Base-by-base conservation (phyloP, 2,888 invertebrate species). In the Lepidochitona cinerea region DNA sequence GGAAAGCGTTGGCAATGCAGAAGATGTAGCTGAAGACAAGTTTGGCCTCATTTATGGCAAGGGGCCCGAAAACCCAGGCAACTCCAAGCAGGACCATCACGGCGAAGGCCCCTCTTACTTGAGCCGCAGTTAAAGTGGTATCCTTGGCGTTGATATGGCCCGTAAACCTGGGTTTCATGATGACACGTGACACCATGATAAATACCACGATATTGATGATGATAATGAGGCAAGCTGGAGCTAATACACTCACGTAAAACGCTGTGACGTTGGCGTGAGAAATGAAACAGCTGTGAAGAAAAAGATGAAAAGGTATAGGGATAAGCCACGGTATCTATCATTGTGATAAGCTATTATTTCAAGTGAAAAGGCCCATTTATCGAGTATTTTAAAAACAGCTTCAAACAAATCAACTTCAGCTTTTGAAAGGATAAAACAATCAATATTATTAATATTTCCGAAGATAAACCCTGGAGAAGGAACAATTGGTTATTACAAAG, bases 191-290 rank as follows among this genome's bases (percentile, higher is more conserved):
- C 54, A 87, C 86, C 81, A 91, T 81, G 37, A 90, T 81, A 79
- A 92, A 92, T 33, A 92, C 90, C 29, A 89, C 80, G n/a, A 86
- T 85, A 82, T 92, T 92, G 76, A 90, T 83, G 5, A 90, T 69
- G 1, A 92, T 83, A 41, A 92, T 89, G 26, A 90, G 49, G 74
- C 91, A 91, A 14, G 89, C 88, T 0, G 92, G 92, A 5, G 82
- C 90, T n/a, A 92, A 82, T 49, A 91, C 89, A 0, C 91, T 81
- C 0, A 84, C 79, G 80, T 91, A 92, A 81, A 92, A 92, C 2
- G 91, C 87, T 18, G 86, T 80, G 0, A 85, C 83, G 71, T 90
- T 88, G 18, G 83, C 80, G 12, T 89, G 81, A 0, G 91, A 90
- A 67, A 92, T 84, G 76, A 91, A 87, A 78, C 92, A 92, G 67